Percentiles rank a stretch among this genome's conserved stretches.
Evolutionary conservation across 2,113 vertebrate species (phyloP).

Genomic region (Merops nubicus): DNA sequence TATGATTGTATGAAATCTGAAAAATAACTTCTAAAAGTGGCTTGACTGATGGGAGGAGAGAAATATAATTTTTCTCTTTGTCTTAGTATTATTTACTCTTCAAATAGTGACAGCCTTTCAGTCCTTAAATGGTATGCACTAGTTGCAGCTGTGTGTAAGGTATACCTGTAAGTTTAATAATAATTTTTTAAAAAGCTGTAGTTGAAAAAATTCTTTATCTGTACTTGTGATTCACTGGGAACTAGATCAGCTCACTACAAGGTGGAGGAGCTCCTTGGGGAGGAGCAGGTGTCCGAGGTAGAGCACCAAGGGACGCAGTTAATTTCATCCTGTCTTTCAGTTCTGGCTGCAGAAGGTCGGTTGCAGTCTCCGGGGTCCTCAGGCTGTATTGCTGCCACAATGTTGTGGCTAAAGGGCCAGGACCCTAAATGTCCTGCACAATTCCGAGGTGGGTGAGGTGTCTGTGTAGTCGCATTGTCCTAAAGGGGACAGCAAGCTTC

Average conservation of each 20-base stretch:
- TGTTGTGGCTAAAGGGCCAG: rapidly evolving
- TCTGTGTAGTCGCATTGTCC: rapidly evolving
- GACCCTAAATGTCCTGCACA: background rate
- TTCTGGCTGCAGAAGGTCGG: rapidly evolving
- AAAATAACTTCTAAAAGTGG: background rate
- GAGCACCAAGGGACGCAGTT: rapidly evolving
- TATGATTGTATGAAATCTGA: no score
- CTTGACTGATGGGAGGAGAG: background rate
- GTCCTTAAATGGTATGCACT: rapidly evolving
- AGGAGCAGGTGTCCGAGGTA: background rate
- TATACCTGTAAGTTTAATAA: background rate
- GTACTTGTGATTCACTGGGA: background rate
- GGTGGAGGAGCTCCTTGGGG: no score
- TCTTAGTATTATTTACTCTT: background rate
- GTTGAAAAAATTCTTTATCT: background rate
- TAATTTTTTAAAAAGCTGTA: background rate
- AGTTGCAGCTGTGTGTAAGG: background rate
- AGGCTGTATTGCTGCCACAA: rapidly evolving
- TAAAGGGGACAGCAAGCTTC: rapidly evolving
- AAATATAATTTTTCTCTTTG: background rate
- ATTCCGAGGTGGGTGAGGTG: background rate
- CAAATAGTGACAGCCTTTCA: background rate
- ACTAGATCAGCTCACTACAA: background rate
- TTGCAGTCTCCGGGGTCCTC: rapidly evolving
- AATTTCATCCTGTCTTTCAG: background rate